These are phyloP conservation scores for Tachystola acroxantha DNA, from an alignment of 2,888 invertebrate species.

Conservation along the genomic window DNA sequence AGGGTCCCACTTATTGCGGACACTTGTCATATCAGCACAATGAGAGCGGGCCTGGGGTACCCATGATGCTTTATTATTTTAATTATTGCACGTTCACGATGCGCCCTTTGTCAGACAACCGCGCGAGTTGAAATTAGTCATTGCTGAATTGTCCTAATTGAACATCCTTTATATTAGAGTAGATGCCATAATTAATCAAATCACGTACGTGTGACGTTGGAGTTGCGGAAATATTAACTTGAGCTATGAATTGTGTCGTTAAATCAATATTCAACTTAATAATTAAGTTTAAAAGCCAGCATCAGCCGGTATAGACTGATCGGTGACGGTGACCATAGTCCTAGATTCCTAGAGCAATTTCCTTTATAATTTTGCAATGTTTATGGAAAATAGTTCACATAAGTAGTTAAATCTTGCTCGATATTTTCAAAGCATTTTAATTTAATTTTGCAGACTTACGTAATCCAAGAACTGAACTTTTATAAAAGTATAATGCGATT, in stretches of 20 bases:
- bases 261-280: too few relatives aligned
- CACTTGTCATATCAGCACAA: constrained; percentile 75
- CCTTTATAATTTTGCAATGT: too few relatives aligned
- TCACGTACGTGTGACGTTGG: not conserved
- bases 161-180: constrained; percentile 35
- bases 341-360: too few relatives aligned
- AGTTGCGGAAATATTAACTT: not conserved
- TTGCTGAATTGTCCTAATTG: constrained; percentile 47
- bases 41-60: constrained; percentile 30
- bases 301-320: too few relatives aligned
- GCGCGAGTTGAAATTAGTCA: constrained; percentile 39
- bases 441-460: too few relatives aligned
- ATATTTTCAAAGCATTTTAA: too few relatives aligned
- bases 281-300: too few relatives aligned
- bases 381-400: too few relatives aligned
- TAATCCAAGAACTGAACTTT: too few relatives aligned
- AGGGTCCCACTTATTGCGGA: constrained; percentile 66
- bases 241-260: not conserved
- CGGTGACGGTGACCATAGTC: too few relatives aligned
- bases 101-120: constrained; percentile 60
- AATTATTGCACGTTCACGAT: constrained; percentile 69
- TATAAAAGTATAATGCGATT: too few relatives aligned
- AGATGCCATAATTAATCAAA: not conserved
- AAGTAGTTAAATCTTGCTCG: too few relatives aligned
- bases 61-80: constrained; percentile 73